phyloP scores from a whole-genome alignment of 2,797 vertebrate species.

The Xerus rutilus region DNA sequence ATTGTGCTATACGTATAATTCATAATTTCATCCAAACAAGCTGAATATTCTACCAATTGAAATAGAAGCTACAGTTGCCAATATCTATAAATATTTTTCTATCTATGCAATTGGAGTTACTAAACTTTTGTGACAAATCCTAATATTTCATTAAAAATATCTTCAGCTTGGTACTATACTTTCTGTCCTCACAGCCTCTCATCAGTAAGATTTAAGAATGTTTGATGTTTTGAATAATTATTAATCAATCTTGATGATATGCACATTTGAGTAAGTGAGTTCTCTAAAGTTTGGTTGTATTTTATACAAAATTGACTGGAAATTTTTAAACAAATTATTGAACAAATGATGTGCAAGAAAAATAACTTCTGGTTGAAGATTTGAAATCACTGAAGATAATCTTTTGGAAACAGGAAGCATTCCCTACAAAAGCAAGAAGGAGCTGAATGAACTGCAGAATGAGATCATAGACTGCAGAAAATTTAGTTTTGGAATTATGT shows the following conservation, averaged over 20 bases:
- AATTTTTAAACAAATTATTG: not conserved
- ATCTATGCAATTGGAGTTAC: not conserved
- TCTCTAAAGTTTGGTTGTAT: not conserved
- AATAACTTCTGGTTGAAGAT: not conserved
- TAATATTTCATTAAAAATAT: not conserved
- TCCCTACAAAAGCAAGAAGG: not conserved
- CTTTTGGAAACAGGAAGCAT: conserved; percentile 34
- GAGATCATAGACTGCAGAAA: not conserved
- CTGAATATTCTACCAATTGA: not conserved
- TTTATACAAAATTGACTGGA: conserved; percentile 39
- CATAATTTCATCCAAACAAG: conserved; percentile 35
- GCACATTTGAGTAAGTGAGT: conserved; percentile 18
- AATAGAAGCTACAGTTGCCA: not conserved
- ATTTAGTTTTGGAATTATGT: not conserved
- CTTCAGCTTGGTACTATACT: not conserved
- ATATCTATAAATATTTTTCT: conserved; percentile 40
- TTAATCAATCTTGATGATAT: conserved; percentile 1
- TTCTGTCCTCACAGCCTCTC: not conserved
- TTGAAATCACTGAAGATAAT: conserved; percentile 44
- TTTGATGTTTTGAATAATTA: not conserved
- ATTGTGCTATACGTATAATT: not conserved
- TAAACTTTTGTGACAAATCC: conserved; percentile 4
- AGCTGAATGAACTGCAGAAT: not conserved
- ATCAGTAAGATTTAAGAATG: not conserved
- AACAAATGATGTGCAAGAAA: not conserved